A percentile compares a stretch with the other conserved stretches of the same genome.
phyloP scores from a whole-genome alignment of 35 echinoderm and acorn worm genomes.

The Apostichopus japonicus region DNA sequence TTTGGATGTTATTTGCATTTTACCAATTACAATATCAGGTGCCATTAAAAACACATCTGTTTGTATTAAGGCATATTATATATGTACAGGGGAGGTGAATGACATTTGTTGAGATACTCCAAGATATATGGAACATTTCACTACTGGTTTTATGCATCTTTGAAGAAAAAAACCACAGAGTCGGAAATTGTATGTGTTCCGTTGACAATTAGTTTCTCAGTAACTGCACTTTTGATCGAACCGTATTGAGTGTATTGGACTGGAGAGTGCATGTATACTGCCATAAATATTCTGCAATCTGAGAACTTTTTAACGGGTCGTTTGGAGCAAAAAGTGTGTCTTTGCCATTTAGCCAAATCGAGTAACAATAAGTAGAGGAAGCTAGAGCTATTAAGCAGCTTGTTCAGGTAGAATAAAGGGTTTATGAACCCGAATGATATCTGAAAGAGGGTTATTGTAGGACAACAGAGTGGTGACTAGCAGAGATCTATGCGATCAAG shows the following conservation, averaged over 20 bases:
- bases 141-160: no score
- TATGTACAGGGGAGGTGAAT: not conserved
- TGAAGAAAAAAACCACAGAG: no score
- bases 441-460: not conserved
- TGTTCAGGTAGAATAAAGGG: not conserved
- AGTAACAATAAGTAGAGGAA: not conserved
- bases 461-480: not conserved
- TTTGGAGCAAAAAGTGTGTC: not conserved
- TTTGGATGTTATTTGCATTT: no score
- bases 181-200: not conserved
- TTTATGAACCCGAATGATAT: not conserved
- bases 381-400: not conserved
- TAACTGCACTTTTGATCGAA: not conserved
- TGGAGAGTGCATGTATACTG: not conserved
- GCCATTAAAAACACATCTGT: not conserved
- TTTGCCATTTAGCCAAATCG: not conserved
- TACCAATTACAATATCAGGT: not conserved
- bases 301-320: not conserved
- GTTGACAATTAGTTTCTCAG: not conserved
- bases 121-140: no score
- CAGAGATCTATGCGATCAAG: no score
- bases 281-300: not conserved
- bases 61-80: no score
- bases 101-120: not conserved
- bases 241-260: not conserved